phyloP scores from a whole-genome alignment of 2,113 vertebrate genomes.

The Corapipo altera region DNA sequence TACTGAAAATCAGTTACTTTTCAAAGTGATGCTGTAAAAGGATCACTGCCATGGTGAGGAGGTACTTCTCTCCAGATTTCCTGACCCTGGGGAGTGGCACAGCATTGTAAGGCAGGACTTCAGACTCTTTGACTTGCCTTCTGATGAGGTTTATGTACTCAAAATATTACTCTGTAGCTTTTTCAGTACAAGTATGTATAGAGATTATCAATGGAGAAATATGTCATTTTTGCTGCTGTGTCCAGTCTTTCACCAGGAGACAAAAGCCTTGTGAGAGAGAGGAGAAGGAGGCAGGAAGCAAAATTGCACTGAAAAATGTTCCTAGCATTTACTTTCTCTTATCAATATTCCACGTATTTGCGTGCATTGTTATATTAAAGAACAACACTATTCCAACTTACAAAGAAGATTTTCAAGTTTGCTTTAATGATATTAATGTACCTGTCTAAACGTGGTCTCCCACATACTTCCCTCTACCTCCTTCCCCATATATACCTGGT shows the following conservation, averaged over 20 bases:
- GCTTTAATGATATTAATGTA: background rate
- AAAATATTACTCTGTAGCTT: background rate
- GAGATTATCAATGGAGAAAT: background rate
- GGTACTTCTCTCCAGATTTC: background rate
- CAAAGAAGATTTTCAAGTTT: background rate
- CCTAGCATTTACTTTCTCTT: background rate
- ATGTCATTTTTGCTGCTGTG: background rate
- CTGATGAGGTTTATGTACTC: background rate
- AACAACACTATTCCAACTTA: background rate
- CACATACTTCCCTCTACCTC: background rate
- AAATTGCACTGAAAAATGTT: background rate
- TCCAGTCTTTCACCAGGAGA: background rate
- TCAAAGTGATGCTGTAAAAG: background rate
- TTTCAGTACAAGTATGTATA: background rate
- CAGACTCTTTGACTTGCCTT: background rate
- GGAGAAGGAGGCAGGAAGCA: background rate
- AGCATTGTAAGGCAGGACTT: background rate
- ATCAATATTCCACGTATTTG: background rate
- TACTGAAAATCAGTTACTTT: background rate
- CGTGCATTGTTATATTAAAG: background rate
- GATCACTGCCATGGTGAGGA: rapidly evolving
- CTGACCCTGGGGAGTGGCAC: background rate
- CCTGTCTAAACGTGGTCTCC: background rate
- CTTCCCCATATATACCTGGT: rapidly evolving
- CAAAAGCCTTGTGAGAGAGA: background rate